Evolutionary conservation across 2,797 vertebrate species (phyloP).

Genomic region (Helicolenus hilgendorfi): DNA sequence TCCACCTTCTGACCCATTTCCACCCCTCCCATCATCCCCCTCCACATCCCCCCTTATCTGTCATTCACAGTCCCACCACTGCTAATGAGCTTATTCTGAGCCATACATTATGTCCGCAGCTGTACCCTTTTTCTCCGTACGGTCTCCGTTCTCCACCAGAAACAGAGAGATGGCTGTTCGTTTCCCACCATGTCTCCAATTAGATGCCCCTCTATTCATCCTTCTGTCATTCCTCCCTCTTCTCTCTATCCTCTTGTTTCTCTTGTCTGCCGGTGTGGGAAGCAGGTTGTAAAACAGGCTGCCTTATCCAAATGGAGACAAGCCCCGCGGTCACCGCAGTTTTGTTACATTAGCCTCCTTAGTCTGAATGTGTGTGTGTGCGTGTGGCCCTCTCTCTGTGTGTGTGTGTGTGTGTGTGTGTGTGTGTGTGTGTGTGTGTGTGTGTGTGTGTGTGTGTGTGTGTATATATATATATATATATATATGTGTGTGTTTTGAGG

Average conservation of each 20-base stretch:
- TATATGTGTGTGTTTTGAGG: conserved; percentile 59
- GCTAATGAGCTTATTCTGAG: conserved; percentile 75
- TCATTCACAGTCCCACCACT: conserved; percentile 58
- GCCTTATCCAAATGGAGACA: conserved; percentile 71
- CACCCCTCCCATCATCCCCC: conserved; percentile 35
- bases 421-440: background rate
- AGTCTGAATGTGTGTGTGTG: conserved; percentile 20
- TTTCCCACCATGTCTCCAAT: conserved; percentile 71
- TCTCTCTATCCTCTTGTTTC: conserved; percentile 55
- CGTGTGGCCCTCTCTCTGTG: background rate
- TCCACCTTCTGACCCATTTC: conserved; percentile 65
- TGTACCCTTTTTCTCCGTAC: conserved; percentile 27
- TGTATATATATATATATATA: background rate
- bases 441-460: conserved; percentile 17
- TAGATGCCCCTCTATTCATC: conserved; percentile 63
- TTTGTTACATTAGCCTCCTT: conserved; percentile 79
- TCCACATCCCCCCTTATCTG: conserved; percentile 51
- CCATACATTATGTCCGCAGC: conserved; percentile 60
- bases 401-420: background rate
- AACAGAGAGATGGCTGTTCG: conserved; percentile 23
- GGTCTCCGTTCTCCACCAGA: conserved; percentile 8
- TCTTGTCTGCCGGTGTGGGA: conserved; percentile 48
- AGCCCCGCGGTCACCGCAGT: conserved; percentile 63
- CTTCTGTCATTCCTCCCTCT: conserved; percentile 51
- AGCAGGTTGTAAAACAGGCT: conserved; percentile 73